Percentiles rank a stretch among this genome's conserved stretches.
Conservation (phyloP, 2,797 vertebrate species). For the Galago senegalensis region DNA sequence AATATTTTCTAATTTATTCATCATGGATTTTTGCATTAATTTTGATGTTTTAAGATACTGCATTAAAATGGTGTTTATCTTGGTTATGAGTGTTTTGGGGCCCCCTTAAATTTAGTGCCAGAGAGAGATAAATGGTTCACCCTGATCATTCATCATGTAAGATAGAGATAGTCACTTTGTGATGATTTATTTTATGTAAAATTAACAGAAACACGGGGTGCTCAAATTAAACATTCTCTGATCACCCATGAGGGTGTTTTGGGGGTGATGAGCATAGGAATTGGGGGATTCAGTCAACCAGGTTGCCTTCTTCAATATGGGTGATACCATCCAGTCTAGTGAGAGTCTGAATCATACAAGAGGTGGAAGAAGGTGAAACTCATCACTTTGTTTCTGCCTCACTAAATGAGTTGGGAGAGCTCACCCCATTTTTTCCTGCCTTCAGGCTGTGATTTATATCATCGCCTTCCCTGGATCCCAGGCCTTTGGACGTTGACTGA, state of each 20-base stretch:
- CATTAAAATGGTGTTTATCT: background rate
- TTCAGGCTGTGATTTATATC: background rate
- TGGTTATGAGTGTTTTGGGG: background rate
- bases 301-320: background rate
- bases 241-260: background rate
- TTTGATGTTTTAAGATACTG: slow-evolving; percentile 5
- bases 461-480: background rate
- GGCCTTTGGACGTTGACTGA: background rate
- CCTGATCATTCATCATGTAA: background rate
- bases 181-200: background rate
- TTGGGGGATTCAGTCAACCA: background rate
- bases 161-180: background rate
- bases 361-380: background rate
- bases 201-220: background rate
- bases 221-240: no score
- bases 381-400: background rate
- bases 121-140: background rate
- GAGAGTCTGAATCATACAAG: background rate
- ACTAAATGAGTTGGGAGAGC: background rate
- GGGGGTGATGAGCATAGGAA: background rate
- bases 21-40: background rate
- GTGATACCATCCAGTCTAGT: background rate
- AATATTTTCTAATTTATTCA: background rate
- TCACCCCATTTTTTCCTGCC: background rate
- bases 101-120: background rate